phyloP scores from a whole-genome alignment of 2,113 vertebrate species.

The Merops nubicus region DNA sequence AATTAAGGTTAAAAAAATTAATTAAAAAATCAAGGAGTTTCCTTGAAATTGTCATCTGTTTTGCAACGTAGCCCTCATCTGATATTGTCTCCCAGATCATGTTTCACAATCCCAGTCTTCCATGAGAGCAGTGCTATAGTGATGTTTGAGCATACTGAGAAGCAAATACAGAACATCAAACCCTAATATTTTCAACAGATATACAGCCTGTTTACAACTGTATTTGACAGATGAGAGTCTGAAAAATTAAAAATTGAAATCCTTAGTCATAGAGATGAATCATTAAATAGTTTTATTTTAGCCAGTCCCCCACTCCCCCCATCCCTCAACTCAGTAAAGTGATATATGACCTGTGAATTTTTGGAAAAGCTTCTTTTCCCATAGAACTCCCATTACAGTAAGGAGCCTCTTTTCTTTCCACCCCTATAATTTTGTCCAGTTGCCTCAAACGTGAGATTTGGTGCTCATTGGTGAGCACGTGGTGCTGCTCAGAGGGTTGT shows the following conservation, averaged over 20 bases:
- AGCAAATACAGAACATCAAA: not conserved
- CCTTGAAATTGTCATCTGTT: not conserved
- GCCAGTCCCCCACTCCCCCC: too few species aligned
- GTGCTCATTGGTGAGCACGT: rapidly evolving
- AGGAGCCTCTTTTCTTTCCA: not conserved
- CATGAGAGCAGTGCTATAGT: not conserved
- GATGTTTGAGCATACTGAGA: not conserved
- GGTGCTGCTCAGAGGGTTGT: rapidly evolving
- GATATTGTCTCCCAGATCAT: not conserved
- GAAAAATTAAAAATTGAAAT: not conserved
- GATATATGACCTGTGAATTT: not conserved
- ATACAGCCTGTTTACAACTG: rapidly evolving
- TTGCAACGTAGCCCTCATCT: not conserved
- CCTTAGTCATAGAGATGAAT: not conserved
- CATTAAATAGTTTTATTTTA: not conserved
- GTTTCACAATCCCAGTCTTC: not conserved
- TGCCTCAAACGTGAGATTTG: not conserved
- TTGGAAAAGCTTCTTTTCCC: not conserved
- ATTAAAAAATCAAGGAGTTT: not conserved
- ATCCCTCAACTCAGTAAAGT: not conserved
- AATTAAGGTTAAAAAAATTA: not conserved
- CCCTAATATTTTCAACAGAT: not conserved
- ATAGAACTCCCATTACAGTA: not conserved
- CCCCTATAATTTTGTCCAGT: rapidly evolving
- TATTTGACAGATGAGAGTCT: not conserved